Evolutionary conservation across 2,888 invertebrate species (phyloP).

Genomic region (Sesia apiformis): DNA sequence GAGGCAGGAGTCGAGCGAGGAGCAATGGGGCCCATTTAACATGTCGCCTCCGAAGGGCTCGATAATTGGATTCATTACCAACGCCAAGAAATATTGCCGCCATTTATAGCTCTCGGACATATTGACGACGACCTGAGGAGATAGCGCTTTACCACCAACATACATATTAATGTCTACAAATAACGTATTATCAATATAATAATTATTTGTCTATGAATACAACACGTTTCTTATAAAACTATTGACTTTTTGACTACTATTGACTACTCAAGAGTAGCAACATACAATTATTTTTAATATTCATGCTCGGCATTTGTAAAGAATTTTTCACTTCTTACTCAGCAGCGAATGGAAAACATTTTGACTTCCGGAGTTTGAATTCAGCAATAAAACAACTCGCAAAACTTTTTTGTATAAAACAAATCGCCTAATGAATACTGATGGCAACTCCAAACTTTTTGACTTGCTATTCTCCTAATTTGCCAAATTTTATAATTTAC

Average conservation of each 20-base stretch:
- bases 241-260: too few relatives aligned
- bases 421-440: constrained; percentile 13
- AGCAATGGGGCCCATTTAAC: constrained; percentile 54
- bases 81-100: constrained; percentile 45
- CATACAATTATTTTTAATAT: too few relatives aligned
- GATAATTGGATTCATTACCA: constrained; percentile 67
- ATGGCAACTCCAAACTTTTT: constrained; percentile 10
- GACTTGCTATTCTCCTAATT: constrained; percentile 2
- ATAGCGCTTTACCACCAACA: too few relatives aligned
- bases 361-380: too few relatives aligned
- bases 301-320: too few relatives aligned
- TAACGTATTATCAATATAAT: too few relatives aligned
- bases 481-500: neutral
- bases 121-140: constrained; percentile 14
- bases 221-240: too few relatives aligned
- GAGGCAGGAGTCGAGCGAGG: constrained; percentile 18
- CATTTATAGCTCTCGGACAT: constrained; percentile 43
- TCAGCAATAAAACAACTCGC: neutral
- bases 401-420: constrained; percentile 4
- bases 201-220: too few relatives aligned
- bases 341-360: too few relatives aligned
- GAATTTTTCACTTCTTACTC: too few relatives aligned
- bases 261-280: too few relatives aligned
- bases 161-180: too few relatives aligned
- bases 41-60: constrained; percentile 46